A percentile compares a stretch with the other conserved stretches of the same genome.
Evolutionary conservation across 2,113 vertebrate species (phyloP).

Genomic region (Xiphophorus couchianus): DNA sequence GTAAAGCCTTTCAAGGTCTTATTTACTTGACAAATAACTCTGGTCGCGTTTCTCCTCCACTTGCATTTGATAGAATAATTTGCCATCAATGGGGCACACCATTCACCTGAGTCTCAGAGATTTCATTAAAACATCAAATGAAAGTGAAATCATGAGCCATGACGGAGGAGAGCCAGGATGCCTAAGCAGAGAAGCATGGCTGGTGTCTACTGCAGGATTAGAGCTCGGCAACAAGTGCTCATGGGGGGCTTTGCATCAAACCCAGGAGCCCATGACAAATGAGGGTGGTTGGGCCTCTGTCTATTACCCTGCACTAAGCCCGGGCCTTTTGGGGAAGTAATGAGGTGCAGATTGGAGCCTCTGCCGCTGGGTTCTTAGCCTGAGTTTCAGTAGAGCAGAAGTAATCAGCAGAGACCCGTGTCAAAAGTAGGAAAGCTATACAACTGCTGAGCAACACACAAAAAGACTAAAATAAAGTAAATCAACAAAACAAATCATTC

Average conservation of each 20-base stretch:
- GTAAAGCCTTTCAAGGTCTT: slow-evolving; percentile 34
- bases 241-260: slow-evolving; percentile 78
- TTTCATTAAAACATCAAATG: slow-evolving; percentile 83
- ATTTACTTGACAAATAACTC: slow-evolving; percentile 67
- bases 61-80: slow-evolving; percentile 78
- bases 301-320: slow-evolving; percentile 80
- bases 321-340: slow-evolving; percentile 78
- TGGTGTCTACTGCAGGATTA: slow-evolving; percentile 80
- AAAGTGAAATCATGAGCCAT: slow-evolving; percentile 81
- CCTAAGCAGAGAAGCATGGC: slow-evolving; percentile 70
- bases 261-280: slow-evolving; percentile 81
- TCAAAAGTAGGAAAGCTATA: slow-evolving; percentile 43
- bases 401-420: slow-evolving; percentile 64
- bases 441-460: slow-evolving; percentile 41
- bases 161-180: slow-evolving; percentile 71
- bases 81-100: slow-evolving; percentile 72
- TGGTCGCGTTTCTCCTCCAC: slow-evolving; percentile 58
- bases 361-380: slow-evolving; percentile 58
- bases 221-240: slow-evolving; percentile 80
- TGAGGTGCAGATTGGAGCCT: slow-evolving; percentile 75
- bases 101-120: slow-evolving; percentile 70
- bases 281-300: slow-evolving; percentile 75
- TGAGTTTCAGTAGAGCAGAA: slow-evolving; percentile 62
- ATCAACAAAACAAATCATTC: slow-evolving; percentile 31
- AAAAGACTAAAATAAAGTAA: slow-evolving; percentile 44